Percentiles rank a stretch among this genome's conserved stretches.
These are phyloP conservation scores for Sebastiscus tertius DNA, from an alignment of 2,797 vertebrate genomes.

Conservation along the genomic window DNA sequence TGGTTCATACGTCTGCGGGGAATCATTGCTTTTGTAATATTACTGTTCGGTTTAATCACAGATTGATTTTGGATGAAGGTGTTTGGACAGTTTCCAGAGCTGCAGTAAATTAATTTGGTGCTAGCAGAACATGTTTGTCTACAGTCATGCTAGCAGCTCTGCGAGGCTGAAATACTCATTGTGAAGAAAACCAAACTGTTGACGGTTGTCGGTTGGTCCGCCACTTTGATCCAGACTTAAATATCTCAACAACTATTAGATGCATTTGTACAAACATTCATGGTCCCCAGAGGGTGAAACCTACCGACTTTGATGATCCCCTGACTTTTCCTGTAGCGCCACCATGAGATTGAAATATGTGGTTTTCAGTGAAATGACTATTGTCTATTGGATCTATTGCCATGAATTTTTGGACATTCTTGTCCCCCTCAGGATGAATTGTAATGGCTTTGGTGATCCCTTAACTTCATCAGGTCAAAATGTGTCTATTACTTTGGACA, in stretches of 20 bases:
- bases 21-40: background rate
- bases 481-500: no score
- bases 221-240: background rate
- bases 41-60: slow-evolving; percentile 20
- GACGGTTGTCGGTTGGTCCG: background rate
- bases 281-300: background rate
- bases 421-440: no score
- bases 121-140: background rate
- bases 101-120: background rate
- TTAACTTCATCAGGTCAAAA: no score
- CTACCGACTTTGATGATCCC: background rate
- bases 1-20: slow-evolving; percentile 6
- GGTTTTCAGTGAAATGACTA: no score
- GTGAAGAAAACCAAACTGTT: background rate
- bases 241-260: background rate
- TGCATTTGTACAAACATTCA: background rate
- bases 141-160: background rate
- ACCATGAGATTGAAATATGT: no score
- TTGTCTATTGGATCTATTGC: fast-evolving
- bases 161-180: background rate
- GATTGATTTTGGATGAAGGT: slow-evolving; percentile 5
- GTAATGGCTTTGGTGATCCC: no score
- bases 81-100: background rate
- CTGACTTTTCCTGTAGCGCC: background rate
- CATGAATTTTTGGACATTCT: no score